phyloP scores from a whole-genome alignment of 2,888 invertebrate species.

The Entomobrya proxima region DNA sequence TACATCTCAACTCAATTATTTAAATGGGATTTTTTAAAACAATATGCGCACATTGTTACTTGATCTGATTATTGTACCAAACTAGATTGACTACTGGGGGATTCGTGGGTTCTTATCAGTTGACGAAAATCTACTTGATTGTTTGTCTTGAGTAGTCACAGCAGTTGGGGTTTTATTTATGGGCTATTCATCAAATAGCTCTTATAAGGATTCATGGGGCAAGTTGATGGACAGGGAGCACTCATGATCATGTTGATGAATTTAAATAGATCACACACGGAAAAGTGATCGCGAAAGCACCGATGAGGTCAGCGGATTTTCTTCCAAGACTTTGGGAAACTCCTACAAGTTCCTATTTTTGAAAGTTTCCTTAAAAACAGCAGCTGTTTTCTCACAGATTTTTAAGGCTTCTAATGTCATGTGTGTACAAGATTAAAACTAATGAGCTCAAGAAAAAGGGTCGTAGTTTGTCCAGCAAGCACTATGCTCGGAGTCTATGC shows the following conservation, averaged over 20 bases:
- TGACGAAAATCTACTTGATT: constrained; percentile 9
- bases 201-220: background rate
- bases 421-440: constrained; percentile 70
- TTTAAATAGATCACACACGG: constrained; percentile 64
- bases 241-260: constrained; percentile 38
- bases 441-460: constrained; percentile 61
- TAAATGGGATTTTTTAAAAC: background rate
- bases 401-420: constrained; percentile 53
- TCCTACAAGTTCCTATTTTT: background rate
- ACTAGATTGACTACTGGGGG: constrained; percentile 51
- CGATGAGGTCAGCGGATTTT: constrained; percentile 48
- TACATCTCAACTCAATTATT: constrained; percentile 20
- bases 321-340: background rate
- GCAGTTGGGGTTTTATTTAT: constrained; percentile 17
- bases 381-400: constrained; percentile 68
- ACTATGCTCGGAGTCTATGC: too few species aligned
- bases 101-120: constrained; percentile 27
- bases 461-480: background rate
- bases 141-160: constrained; percentile 18
- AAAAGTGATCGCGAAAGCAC: background rate
- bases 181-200: background rate
- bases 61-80: constrained; percentile 53
- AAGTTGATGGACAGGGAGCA: constrained; percentile 24
- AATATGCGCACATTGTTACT: background rate
- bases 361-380: background rate